A percentile compares a stretch with the other conserved stretches of the same genome.
Conservation (phyloP, 2,797 vertebrate genomes). For the Sebastes cheni region DNA sequence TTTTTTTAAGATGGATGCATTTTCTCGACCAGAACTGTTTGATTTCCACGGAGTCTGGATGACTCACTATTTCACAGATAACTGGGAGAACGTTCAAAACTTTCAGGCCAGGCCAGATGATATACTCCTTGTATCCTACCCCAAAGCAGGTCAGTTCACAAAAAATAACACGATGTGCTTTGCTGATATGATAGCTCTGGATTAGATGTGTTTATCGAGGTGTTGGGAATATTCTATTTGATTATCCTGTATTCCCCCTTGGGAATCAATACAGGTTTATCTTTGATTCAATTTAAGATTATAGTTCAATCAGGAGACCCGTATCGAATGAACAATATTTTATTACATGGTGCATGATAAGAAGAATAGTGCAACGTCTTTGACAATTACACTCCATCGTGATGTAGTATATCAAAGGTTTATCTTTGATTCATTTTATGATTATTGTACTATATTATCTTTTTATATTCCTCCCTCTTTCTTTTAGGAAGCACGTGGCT, state of each 20-base stretch:
- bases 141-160: constrained; percentile 69
- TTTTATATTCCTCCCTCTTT: background rate
- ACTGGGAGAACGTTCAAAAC: constrained; percentile 75
- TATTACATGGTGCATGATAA: no score
- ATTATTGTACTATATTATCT: background rate
- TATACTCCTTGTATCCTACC: constrained; percentile 68
- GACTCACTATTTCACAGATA: constrained; percentile 62
- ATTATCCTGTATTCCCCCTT: no score
- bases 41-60: constrained; percentile 71
- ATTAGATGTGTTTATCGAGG: background rate
- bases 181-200: background rate
- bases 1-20: background rate
- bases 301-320: no score
- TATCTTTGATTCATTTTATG: no score
- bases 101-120: constrained; percentile 78
- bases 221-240: no score
- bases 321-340: no score
- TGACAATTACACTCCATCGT: no score
- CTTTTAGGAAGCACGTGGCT: constrained; percentile 73
- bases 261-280: background rate
- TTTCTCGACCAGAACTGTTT: background rate
- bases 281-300: no score
- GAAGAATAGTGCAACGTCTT: no score
- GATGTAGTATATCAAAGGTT: no score
- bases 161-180: background rate